These are phyloP conservation scores for Apostichopus parvimensis DNA, from an alignment of 35 echinoderm and acorn worm genomes.

Conservation along the genomic window DNA sequence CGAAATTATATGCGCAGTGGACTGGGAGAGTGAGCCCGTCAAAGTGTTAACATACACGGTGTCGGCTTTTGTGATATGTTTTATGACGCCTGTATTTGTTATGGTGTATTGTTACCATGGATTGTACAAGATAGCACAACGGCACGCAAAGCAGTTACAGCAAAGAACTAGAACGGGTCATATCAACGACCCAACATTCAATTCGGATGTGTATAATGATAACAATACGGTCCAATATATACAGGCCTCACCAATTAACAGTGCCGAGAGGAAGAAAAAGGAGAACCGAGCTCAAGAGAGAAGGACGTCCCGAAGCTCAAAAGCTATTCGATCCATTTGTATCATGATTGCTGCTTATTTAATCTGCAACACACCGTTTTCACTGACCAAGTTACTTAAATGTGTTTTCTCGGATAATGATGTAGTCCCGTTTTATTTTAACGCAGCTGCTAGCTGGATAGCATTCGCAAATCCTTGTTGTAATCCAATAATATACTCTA, in stretches of 20 bases:
- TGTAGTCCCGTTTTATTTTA: constrained; percentile 65
- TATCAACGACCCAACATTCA: background rate
- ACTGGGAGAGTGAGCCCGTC: constrained; percentile 70
- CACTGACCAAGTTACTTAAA: constrained; percentile 84
- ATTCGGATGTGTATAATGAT: background rate
- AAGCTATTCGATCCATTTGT: constrained; percentile 76
- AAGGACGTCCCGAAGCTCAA: constrained; percentile 28
- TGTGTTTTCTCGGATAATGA: constrained; percentile 69
- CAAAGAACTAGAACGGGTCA: background rate
- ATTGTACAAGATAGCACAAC: constrained; percentile 71
- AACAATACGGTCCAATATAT: background rate
- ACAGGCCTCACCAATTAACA: background rate
- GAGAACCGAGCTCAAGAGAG: background rate
- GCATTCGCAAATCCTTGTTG: constrained; percentile 84
- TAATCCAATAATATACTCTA: constrained; percentile 91
- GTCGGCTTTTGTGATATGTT: constrained; percentile 80
- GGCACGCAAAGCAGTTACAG: constrained; percentile 64
- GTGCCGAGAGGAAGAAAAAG: background rate
- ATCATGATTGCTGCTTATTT: constrained; percentile 79
- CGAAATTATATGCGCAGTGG: constrained; percentile 85
- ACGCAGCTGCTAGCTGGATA: constrained; percentile 71
- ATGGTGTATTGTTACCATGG: constrained; percentile 71
- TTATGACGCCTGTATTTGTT: constrained; percentile 64
- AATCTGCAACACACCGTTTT: constrained; percentile 87
- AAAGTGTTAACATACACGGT: constrained; percentile 66